Base-by-base conservation (phyloP, 2,797 vertebrate species). In the Dipus sagitta region DNA sequence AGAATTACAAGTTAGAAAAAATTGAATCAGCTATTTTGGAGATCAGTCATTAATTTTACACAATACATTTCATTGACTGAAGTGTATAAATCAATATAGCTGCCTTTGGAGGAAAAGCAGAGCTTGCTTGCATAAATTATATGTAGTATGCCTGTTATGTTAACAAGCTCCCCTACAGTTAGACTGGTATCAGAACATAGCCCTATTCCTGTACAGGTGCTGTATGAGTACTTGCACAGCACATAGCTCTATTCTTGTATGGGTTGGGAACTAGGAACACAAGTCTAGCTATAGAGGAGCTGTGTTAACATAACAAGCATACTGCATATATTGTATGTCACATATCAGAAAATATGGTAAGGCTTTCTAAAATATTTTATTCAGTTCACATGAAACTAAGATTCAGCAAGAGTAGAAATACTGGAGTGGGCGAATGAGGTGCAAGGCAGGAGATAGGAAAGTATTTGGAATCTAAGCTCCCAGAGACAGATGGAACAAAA, bases 1-100 rank as follows among this genome's bases (percentile, higher is more conserved):
- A 26, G 15, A 94, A 86, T 80, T 86, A 34, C 24, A 95, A 83
- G 5, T 67, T 70, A 34, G 38, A 91, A 64, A 2, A 81, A 77
- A 92, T 0, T 87, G 9, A 3, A 71, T 4, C 58, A 85, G 52
- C 5, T 38, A 3, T 64, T 77, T 20, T 2, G 6, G 7, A 30
- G 4, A 42, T 52, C 38, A 65, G 72, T n/a, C 32, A 77, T 54
- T 34, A 26, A 64, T 52, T 88, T 89, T 90, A 93, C 52, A 91
- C 74, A 93, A 75, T 21, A 78, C 9, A 10, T 60, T 86, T 84
- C 4, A 86, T 0, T 3, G 58, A 65, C 14, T 54, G 21, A 95
- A 87, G 30, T 17, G 74, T 70, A 34, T 38, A 76, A 62, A 79
- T 84, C 20, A 18, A 81, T 26, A 52, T 71, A 0, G 3, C 54